A percentile compares a stretch with the other conserved stretches of the same genome.
Evolutionary conservation across 2,797 vertebrate genomes (phyloP).

Genomic region (Galaxias olidus): DNA sequence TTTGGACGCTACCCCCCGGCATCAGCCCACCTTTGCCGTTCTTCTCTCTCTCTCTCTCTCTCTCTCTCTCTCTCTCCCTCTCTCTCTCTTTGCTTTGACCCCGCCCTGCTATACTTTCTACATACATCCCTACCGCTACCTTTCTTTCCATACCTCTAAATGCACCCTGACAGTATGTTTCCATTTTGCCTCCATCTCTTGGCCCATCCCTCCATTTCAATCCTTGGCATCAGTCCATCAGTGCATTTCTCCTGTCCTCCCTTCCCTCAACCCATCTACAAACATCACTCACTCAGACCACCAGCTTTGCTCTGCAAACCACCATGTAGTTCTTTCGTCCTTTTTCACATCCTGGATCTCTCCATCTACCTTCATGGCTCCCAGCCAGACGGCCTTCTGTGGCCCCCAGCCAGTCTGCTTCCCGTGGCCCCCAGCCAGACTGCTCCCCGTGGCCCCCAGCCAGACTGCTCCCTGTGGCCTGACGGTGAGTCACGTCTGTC

Average conservation of each 20-base stretch:
- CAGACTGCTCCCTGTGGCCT: too few species aligned
- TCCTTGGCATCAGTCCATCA: too few species aligned
- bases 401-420: too few species aligned
- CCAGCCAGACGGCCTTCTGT: too few species aligned
- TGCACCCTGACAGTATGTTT: too few species aligned
- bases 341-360: slow-evolving; percentile 24
- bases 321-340: neutral
- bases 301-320: neutral
- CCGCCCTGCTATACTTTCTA: slow-evolving; percentile 27
- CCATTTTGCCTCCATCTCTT: too few species aligned
- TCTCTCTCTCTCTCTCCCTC: slow-evolving; percentile 26
- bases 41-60: slow-evolving; percentile 26
- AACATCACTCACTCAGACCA: neutral
- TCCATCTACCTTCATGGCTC: slow-evolving; percentile 24
- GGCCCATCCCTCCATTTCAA: too few species aligned
- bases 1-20: slow-evolving; percentile 34
- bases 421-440: too few species aligned
- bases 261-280: slow-evolving; percentile 35
- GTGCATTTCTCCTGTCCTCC: slow-evolving; percentile 39
- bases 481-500: slow-evolving; percentile 23
- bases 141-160: too few species aligned
- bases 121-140: neutral
- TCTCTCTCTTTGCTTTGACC: slow-evolving; percentile 4
- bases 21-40: neutral
- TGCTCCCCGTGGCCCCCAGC: too few species aligned